Conservation (phyloP, 2,888 invertebrate genomes). For the Eremobia ochroleuca region DNA sequence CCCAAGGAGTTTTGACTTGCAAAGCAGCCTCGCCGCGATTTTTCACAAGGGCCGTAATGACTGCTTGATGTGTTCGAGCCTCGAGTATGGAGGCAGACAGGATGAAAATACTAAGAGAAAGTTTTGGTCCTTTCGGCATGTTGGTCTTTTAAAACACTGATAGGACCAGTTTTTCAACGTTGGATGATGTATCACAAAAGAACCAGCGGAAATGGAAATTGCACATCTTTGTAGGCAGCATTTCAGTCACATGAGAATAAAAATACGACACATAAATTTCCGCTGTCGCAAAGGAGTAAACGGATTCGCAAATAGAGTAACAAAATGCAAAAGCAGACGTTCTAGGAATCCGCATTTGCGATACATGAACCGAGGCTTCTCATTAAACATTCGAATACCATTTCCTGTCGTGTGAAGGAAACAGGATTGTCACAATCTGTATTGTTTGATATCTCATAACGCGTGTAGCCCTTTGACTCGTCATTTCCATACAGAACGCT, state of each 20-base stretch:
- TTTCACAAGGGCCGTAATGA: constrained; percentile 90
- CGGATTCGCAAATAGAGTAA: constrained; percentile 48
- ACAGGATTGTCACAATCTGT: constrained; percentile 89
- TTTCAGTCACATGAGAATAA: constrained; percentile 28
- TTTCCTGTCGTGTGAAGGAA: constrained; percentile 88
- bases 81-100: constrained; percentile 69
- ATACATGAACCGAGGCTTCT: constrained; percentile 81
- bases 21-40: constrained; percentile 87
- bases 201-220: background rate
- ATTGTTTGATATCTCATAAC: constrained; percentile 91
- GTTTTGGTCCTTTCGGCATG: constrained; percentile 27
- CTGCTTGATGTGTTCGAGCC: constrained; percentile 84
- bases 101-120: constrained; percentile 49
- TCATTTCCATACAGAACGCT: constrained; percentile 82
- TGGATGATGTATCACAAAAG: constrained; percentile 10
- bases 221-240: background rate
- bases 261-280: constrained; percentile 37
- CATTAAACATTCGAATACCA: constrained; percentile 89
- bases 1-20: constrained; percentile 89
- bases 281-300: constrained; percentile 47
- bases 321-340: constrained; percentile 56
- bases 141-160: constrained; percentile 27
- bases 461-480: constrained; percentile 88
- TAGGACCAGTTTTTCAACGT: constrained; percentile 13
- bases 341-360: constrained; percentile 73